Base-by-base conservation (phyloP, 2,113 vertebrate genomes). In the Protomyctophum bolini region DNA sequence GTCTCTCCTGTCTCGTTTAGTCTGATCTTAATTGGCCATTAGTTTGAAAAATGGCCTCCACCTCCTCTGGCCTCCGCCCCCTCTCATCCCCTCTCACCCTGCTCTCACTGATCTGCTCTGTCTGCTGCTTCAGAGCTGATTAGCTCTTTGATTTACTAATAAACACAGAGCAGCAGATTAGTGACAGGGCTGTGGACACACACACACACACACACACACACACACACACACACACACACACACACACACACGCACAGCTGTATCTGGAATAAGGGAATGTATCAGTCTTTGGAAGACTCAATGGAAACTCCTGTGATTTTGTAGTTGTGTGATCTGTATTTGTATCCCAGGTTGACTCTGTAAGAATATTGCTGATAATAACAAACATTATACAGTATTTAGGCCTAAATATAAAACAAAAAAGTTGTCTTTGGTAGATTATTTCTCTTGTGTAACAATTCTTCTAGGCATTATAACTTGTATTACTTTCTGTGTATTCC, bases 1-100 rank as follows among this genome's bases (percentile, higher is more conserved):
- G 61, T 85, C 87, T 88, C 87, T 87, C 86, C 89, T 87, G 87
- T 86, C 86, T 93, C 76, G 66, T 91, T 91, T 91, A 92, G 85
- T 84, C 76, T 80, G 75, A 82, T 87, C 88, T 89, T 93, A 92
- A 92, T 93, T 92, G 90, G 88, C 88, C 87, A 90, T 93, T 93
- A 93, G 90, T 81, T 88, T 92, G 87, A 92, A 90, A 90, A 91
- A 92, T 90, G 87, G 88, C 70, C 81, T 67, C 10, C 70, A 79
- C 82, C 77, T 87, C 81, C 57, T 76, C 68, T 52, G 75, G 62
- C 28, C 58, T 62, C 72, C 72, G 33, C 33, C 68, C 70, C 76
- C 67, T 59, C 73, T 78, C 59, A 72, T 50, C 62, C 61, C 28
- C 72, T 41, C 33, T 41, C 33, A 41, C 72, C 73, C 75, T 63